These are phyloP conservation scores for Ceratosolen fusciceps DNA, from an alignment of 1,140 invertebrate genomes.

Conservation along the genomic window DNA sequence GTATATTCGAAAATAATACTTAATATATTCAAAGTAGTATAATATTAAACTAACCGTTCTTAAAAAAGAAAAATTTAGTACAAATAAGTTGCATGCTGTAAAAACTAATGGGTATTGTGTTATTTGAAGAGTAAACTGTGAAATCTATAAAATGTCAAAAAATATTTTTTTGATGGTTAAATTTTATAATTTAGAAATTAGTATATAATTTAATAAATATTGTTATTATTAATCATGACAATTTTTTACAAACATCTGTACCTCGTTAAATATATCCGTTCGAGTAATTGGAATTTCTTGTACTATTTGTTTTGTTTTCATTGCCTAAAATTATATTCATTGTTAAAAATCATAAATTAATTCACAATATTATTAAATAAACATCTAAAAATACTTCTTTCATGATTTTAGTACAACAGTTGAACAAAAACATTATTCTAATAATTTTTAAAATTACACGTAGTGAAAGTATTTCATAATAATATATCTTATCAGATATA, in stretches of 20 bases:
- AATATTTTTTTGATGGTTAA: no score
- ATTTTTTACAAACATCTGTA: background rate
- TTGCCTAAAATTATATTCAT: conserved; percentile 17
- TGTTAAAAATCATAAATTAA: background rate
- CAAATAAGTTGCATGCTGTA: conserved; percentile 5
- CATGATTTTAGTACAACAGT: background rate
- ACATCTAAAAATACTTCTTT: background rate
- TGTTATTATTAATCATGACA: conserved; percentile 16
- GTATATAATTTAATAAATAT: conserved; percentile 44
- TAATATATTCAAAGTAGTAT: no score
- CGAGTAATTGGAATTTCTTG: background rate
- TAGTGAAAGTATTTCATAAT: background rate
- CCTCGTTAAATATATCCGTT: background rate
- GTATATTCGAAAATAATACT: background rate
- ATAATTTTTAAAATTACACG: background rate
- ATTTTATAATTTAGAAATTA: conserved; percentile 17
- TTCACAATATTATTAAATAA: background rate
- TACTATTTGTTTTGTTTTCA: conserved; percentile 19
- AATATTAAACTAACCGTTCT: conserved; percentile 8
- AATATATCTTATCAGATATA: background rate
- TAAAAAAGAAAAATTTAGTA: conserved; percentile 6
- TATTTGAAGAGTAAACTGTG: conserved; percentile 14
- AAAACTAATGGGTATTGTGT: conserved; percentile 11
- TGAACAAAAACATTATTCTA: background rate
- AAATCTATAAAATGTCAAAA: background rate